These are phyloP conservation scores for Drosophila subpulchrella DNA, from an alignment of 1,140 invertebrate species.

Conservation along the genomic window DNA sequence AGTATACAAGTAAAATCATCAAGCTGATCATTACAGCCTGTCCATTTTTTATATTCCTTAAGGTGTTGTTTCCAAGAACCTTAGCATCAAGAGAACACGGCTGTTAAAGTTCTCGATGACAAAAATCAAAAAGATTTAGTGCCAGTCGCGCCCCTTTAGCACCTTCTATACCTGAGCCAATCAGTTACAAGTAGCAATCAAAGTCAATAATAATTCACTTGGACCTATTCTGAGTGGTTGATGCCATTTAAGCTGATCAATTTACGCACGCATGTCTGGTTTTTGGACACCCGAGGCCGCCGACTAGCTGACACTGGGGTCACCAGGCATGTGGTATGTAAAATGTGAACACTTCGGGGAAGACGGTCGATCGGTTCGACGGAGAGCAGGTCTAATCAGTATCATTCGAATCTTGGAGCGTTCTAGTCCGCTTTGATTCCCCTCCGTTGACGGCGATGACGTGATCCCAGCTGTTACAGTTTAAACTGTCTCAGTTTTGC, in stretches of 20 bases:
- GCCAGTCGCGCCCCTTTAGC: constrained; percentile 6
- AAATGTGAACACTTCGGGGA: constrained; percentile 20
- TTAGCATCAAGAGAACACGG: neutral
- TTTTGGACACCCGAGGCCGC: constrained; percentile 49
- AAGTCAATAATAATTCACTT: constrained; percentile 35
- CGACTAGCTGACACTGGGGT: constrained; percentile 39
- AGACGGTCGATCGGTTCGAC: constrained; percentile 14
- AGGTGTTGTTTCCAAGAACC: constrained; percentile 3
- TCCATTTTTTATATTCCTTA: neutral
- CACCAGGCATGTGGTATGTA: constrained; percentile 21
- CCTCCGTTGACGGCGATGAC: constrained; percentile 27
- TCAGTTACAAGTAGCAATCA: constrained; percentile 29
- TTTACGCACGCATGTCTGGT: constrained; percentile 46
- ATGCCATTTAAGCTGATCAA: constrained; percentile 32
- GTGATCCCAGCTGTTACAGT: constrained; percentile 42
- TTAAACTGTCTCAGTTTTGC: constrained; percentile 27
- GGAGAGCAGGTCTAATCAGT: constrained; percentile 25
- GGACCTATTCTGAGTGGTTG: neutral
- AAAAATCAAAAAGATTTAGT: constrained; percentile 17
- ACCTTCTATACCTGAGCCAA: neutral
- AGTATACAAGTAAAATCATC: no score
- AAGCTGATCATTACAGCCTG: no score
- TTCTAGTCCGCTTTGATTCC: constrained; percentile 16
- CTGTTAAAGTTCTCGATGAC: neutral
- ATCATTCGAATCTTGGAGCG: constrained; percentile 28